Evolutionary conservation across 2,797 vertebrate species (phyloP).

Genomic region (Pipistrellus pygmaeus): DNA sequence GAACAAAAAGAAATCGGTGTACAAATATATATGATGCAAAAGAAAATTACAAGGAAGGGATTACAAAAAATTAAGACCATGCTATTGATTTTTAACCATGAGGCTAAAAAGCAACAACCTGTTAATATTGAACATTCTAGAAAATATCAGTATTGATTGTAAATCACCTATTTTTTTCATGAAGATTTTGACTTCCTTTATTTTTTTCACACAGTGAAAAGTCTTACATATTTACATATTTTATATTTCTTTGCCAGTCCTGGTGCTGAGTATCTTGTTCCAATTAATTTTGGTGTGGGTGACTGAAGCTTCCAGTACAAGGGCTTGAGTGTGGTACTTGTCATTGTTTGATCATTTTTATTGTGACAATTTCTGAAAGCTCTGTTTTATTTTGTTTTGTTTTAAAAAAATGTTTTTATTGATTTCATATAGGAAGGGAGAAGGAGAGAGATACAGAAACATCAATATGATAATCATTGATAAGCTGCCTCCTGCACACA

Average conservation of each 20-base stretch:
- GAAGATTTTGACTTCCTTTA: slow-evolving; percentile 69
- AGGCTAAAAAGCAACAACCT: slow-evolving; percentile 75
- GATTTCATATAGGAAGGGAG: no score
- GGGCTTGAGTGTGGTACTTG: slow-evolving; percentile 94
- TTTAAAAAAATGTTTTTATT: no score
- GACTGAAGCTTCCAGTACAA: slow-evolving; percentile 81
- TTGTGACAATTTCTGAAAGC: slow-evolving; percentile 91
- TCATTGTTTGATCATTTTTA: slow-evolving; percentile 95
- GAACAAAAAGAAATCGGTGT: not conserved
- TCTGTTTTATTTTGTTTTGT: slow-evolving; percentile 55
- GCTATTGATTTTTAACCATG: not conserved
- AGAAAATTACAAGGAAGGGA: not conserved
- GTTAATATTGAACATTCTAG: slow-evolving; percentile 84
- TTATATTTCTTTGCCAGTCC: slow-evolving; percentile 95
- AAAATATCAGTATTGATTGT: slow-evolving; percentile 81
- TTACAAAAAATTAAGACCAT: not conserved
- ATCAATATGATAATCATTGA: no score
- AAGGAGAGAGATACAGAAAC: no score
- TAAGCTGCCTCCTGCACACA: no score
- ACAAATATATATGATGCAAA: not conserved
- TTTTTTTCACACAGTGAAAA: slow-evolving; percentile 39
- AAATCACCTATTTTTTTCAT: slow-evolving; percentile 83
- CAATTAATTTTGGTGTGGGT: slow-evolving; percentile 92
- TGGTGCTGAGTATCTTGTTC: slow-evolving; percentile 95
- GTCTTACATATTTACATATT: slow-evolving; percentile 87